These are phyloP conservation scores for Imbricaverruca yamaguchii DNA, from an alignment of 2,888 invertebrate species.

Conservation along the genomic window DNA sequence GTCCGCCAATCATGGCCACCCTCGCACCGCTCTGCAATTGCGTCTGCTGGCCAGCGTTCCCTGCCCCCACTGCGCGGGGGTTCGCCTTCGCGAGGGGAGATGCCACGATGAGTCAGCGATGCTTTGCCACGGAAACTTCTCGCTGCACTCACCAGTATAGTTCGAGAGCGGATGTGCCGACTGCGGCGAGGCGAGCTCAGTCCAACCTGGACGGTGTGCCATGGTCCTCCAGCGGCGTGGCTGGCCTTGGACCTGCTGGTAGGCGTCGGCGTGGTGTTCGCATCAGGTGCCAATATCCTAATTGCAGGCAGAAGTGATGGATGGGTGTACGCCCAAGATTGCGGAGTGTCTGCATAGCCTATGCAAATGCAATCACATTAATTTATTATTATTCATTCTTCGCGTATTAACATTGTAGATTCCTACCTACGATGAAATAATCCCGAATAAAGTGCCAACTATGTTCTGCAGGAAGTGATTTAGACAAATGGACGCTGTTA, in stretches of 20 bases:
- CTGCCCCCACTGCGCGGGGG: background rate
- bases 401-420: conserved; percentile 13
- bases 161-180: no score
- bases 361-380: background rate
- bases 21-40: background rate
- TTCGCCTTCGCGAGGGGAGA: background rate
- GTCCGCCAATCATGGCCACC: no score
- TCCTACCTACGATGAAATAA: background rate
- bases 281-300: background rate
- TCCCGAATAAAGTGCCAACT: background rate
- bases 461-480: background rate
- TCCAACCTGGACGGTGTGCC: no score
- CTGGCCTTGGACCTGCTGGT: background rate
- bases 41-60: background rate
- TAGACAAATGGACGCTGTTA: background rate
- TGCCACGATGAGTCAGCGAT: no score
- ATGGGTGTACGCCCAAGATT: background rate
- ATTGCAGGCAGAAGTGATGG: background rate
- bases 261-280: background rate
- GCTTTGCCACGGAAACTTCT: no score
- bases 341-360: background rate
- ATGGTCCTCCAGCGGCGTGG: background rate
- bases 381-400: background rate
- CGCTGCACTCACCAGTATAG: no score
- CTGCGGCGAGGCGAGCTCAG: no score